Evolutionary conservation across 2,113 vertebrate genomes (phyloP).

Genomic region (Erythrolamprus reginae): DNA sequence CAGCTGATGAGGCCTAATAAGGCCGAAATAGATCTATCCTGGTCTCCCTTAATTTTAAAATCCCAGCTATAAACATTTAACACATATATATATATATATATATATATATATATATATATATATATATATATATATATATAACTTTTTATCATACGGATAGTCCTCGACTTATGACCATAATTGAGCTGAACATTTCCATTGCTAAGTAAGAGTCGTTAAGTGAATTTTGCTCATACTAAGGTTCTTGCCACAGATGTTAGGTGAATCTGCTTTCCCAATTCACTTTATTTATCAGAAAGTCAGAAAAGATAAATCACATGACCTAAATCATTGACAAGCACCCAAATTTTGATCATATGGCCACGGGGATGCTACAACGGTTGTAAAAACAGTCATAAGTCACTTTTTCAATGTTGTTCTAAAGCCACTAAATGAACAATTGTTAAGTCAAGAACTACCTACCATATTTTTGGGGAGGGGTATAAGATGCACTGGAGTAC

Average conservation of each 20-base stretch:
- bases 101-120: too few relatives aligned
- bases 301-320: not conserved
- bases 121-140: not conserved
- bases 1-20: too few relatives aligned
- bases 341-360: not conserved
- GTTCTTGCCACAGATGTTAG: not conserved
- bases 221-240: not conserved
- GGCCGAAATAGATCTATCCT: too few relatives aligned
- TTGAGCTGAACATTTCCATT: not conserved
- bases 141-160: not conserved
- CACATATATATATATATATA: too few relatives aligned
- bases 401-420: not conserved
- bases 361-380: not conserved
- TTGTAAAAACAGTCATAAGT: not conserved
- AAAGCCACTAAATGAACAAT: not conserved
- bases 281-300: not conserved
- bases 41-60: too few relatives aligned
- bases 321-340: not conserved
- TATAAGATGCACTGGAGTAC: too few relatives aligned
- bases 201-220: not conserved
- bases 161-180: not conserved
- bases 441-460: not conserved
- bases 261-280: not conserved
- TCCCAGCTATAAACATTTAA: too few relatives aligned
- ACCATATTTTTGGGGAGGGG: too few relatives aligned